Conservation (phyloP, 2,888 invertebrate species). For the Tanypteryx hageni region DNA sequence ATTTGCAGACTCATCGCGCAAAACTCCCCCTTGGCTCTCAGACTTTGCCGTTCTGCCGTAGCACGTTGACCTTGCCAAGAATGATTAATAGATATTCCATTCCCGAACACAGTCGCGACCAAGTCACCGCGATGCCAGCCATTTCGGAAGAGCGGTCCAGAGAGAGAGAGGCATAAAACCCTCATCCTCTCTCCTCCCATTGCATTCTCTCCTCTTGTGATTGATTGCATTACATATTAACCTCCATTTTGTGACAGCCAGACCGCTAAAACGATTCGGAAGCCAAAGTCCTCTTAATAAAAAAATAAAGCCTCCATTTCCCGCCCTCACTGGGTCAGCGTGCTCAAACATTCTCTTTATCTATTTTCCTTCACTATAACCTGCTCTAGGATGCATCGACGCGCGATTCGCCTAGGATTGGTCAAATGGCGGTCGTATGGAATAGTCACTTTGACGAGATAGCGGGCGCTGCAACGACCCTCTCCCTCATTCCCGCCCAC, state of each 20-base stretch:
- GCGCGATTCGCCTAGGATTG: slow-evolving; percentile 2
- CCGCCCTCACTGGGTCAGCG: neutral
- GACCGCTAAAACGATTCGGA: neutral
- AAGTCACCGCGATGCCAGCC: neutral
- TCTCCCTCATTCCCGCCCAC: neutral
- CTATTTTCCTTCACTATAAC: neutral
- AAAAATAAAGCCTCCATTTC: neutral
- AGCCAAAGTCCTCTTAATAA: neutral
- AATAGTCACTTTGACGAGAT: neutral
- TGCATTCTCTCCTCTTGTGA: neutral
- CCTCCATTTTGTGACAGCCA: neutral
- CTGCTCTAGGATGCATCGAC: neutral
- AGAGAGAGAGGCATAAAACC: no score
- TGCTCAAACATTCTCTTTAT: neutral
- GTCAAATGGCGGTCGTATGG: neutral
- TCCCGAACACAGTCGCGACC: no score
- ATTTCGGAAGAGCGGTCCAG: neutral
- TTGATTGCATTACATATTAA: slow-evolving; percentile 19
- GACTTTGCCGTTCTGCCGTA: no score
- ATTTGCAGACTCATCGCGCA: no score
- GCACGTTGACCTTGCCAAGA: no score
- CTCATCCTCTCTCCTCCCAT: neutral
- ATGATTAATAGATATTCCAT: no score
- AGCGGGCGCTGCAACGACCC: neutral
- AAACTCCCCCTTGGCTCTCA: no score